Evolutionary conservation across 2,888 invertebrate species (phyloP).

Genomic region (Saturnia pavonia): DNA sequence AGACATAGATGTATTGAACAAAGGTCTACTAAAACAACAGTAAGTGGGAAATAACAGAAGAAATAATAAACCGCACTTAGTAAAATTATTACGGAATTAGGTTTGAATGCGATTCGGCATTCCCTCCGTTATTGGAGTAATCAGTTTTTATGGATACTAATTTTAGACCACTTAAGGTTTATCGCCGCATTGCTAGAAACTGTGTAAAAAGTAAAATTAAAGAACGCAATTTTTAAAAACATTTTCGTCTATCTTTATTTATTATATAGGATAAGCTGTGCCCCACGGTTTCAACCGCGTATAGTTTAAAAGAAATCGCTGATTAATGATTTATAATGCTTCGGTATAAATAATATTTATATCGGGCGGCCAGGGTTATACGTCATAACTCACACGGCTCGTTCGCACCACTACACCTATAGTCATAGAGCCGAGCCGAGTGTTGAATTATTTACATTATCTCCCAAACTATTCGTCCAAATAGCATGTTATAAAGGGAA

Average conservation of each 20-base stretch:
- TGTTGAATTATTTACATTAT: too few relatives aligned
- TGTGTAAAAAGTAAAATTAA: not conserved
- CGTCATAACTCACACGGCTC: too few relatives aligned
- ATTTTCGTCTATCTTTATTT: not conserved
- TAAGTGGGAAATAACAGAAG: not conserved
- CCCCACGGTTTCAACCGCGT: too few relatives aligned
- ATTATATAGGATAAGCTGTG: too few relatives aligned
- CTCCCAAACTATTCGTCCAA: too few relatives aligned
- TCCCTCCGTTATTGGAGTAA: not conserved
- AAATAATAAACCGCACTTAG: not conserved
- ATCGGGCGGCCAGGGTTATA: too few relatives aligned
- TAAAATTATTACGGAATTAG: not conserved
- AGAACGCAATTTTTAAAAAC: not conserved
- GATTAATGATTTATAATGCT: too few relatives aligned
- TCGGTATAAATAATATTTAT: too few relatives aligned
- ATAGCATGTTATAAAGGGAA: too few relatives aligned
- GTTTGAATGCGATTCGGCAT: not conserved
- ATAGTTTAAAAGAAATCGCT: too few relatives aligned
- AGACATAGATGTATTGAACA: not conserved
- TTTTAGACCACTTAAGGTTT: not conserved
- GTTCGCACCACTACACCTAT: too few relatives aligned
- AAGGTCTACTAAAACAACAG: not conserved
- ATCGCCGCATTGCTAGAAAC: not conserved
- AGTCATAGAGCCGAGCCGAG: too few relatives aligned
- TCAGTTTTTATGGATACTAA: slow-evolving; percentile 1